Percentiles rank a stretch among this genome's conserved stretches.
phyloP scores from a whole-genome alignment of 2,888 invertebrate genomes.

The Chrysotoxum bicinctum region DNA sequence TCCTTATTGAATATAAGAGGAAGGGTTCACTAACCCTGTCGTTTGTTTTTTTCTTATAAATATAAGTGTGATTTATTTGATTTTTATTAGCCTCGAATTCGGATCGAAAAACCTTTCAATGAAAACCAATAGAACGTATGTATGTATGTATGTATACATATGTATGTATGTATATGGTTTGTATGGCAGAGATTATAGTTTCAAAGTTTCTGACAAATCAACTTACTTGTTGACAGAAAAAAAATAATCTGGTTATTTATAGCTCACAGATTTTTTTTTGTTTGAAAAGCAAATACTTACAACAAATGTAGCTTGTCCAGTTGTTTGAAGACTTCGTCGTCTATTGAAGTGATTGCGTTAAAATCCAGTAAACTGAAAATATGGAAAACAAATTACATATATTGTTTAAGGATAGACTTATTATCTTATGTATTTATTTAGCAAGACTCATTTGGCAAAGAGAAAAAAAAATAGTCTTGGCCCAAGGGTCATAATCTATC shows the following conservation, averaged over 20 bases:
- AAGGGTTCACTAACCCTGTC: slow-evolving; percentile 7
- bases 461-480: too few relatives aligned
- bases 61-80: not conserved
- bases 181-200: not conserved
- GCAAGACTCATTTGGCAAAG: too few relatives aligned
- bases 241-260: not conserved
- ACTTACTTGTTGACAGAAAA: not conserved
- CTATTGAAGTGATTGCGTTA: slow-evolving; percentile 82
- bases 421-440: too few relatives aligned
- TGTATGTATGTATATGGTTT: too few relatives aligned
- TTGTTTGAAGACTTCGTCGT: slow-evolving; percentile 81
- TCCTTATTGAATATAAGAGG: not conserved
- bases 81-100: not conserved
- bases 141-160: not conserved
- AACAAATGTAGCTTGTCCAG: slow-evolving; percentile 82
- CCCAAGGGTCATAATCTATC: too few relatives aligned
- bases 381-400: not conserved
- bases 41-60: not conserved
- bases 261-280: not conserved
- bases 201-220: slow-evolving; percentile 15
- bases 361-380: slow-evolving; percentile 80
- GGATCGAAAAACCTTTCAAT: not conserved
- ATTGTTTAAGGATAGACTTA: not conserved
- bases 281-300: slow-evolving; percentile 79
- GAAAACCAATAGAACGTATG: not conserved